phyloP scores from a whole-genome alignment of 2,113 vertebrate genomes.

The Mystacornis crossleyi region DNA sequence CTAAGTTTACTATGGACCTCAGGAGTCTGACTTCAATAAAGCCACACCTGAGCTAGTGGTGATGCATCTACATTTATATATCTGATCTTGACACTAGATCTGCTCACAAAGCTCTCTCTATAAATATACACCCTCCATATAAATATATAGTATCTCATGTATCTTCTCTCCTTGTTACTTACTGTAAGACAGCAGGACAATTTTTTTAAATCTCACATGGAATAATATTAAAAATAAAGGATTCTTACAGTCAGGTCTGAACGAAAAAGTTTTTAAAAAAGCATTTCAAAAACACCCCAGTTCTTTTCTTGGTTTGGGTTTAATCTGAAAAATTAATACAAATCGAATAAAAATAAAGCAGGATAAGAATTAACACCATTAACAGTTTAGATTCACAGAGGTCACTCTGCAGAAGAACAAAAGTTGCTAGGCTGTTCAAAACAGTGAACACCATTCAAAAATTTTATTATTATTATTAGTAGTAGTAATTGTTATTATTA shows the following conservation, averaged over 20 bases:
- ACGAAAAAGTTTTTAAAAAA: background rate
- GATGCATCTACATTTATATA: background rate
- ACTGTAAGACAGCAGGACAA: background rate
- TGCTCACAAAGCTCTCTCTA: background rate
- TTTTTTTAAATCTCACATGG: background rate
- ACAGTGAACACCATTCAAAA: background rate
- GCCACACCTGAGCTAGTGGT: background rate
- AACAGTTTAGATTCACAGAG: background rate
- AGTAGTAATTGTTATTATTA: background rate
- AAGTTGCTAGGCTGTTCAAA: background rate
- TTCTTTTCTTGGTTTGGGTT: rapidly evolving
- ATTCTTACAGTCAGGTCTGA: background rate
- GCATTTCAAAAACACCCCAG: background rate
- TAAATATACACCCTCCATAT: background rate
- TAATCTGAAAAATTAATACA: background rate
- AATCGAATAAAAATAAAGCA: background rate
- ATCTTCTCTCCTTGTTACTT: background rate
- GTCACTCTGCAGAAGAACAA: background rate
- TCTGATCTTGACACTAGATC: background rate
- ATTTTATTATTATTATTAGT: background rate
- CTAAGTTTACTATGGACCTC: background rate
- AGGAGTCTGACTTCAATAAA: background rate
- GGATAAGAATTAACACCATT: background rate
- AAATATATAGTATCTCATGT: background rate
- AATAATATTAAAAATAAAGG: background rate